Evolutionary conservation across 2,888 invertebrate genomes (phyloP), one percentile per base, ranked within the genome.

Genomic region (Harpalus rubripes): DNA sequence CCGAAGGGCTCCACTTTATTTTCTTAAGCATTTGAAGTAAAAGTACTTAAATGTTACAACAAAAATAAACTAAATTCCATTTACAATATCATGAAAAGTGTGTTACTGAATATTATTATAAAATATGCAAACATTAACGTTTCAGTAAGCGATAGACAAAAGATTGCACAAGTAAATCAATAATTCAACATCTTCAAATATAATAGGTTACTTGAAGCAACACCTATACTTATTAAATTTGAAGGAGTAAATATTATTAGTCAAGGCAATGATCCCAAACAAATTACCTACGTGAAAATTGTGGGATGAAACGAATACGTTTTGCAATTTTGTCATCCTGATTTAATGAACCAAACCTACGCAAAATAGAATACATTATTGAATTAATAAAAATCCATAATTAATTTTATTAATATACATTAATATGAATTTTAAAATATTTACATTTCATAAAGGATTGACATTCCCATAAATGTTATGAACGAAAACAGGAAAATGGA

Each of bases 201-300:
- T 65, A 26, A 3, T 65, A 32, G 65, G 65, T 65, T 32, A 68
- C 8, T 32, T 10, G 15, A 32, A 32, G 39, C 68, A 68, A 26
- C 68, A 68, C 68, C 39, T 68, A 68, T 39, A 63, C 63, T 63
- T 63, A 63, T 26, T 26, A 39, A 39, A 39, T 39, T 68, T 68
- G 68, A 68, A 68, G 68, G 68, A 68, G 39, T 68, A 32, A n/a
- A 63, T 68, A 68, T 39, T 68, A 41, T 68, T 68, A 41, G 10
- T 52, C 68, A 68, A 68, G 39, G 68, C 39, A 68, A 68, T 68
- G 68, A 68, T 68, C 68, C 12, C 32, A 68, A 68, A 39, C 16
- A 68, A 39, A 15, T 68, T 68, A 39, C 68, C 68, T 68, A 68
- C 68, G 32, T 68, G 39, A 68, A 68, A 39, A 12, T 39, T 68